Evolutionary conservation across 2,888 invertebrate species (phyloP), one percentile per base, ranked within the genome.

Genomic region (Gastracanthus pulcherrimus): DNA sequence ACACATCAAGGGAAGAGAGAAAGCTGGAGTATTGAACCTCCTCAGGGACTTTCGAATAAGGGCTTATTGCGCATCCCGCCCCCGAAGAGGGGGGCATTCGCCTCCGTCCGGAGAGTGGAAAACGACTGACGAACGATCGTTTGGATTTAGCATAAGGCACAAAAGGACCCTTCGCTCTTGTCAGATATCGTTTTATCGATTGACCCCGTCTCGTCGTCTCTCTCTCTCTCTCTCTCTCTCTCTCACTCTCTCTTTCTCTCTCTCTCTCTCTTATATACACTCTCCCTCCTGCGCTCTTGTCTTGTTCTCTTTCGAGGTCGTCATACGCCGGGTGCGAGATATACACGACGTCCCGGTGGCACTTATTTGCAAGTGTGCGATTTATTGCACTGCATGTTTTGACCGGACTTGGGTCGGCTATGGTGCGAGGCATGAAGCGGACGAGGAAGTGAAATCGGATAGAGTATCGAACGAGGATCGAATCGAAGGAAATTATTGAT

Each of bases 131-230:
- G 70, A 55, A 31, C 41, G 66, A 51, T 75, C 62, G 58, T 45
- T 55, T 60, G 58, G 41, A 58, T 31, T 67, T 76, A 76, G 48
- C 58, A 34, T 66, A 76, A 76, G 51, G 62, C 45, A 38, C 66
- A 71, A 70, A 38, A 70, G 51, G 70, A 71, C 48, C 64, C 48
- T 70, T 38, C 58, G 26, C 31, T 58, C 45, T 75, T 66, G 70
- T 58, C 67, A 64, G 62, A 80, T 69, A 81, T 77, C 62, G 80
- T 77, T 80, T 81, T 77, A 82, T 82, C 70, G 80, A 82, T 80
- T 45, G 62, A 41, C 71, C 76, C 29, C 4, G 51, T 51, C 19
- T 13, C n/a, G 41, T 13, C 41, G 7, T 13, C 41, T 19, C 29
- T 64, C 62, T 2, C 23, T 11, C 19, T 19, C 38, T 64, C 34